phyloP scores from a whole-genome alignment of 92 coral and sea anemone species.

The Ricordea florida region DNA sequence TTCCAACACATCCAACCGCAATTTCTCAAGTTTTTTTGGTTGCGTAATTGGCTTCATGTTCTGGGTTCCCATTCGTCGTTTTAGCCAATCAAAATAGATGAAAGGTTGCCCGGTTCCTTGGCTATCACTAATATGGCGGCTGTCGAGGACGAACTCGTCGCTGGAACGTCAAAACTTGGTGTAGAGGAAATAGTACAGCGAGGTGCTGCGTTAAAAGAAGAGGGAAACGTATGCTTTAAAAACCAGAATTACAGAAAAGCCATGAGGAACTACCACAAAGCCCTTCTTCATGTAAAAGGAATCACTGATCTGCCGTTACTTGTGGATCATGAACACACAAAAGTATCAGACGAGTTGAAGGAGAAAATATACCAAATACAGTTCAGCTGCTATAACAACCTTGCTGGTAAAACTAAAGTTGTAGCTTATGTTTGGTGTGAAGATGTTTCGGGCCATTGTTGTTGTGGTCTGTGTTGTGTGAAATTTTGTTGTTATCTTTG shows the following conservation, averaged over 20 bases:
- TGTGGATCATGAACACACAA: slow-evolving; percentile 15
- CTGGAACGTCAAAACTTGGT: slow-evolving; percentile 40
- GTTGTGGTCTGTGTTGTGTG: background rate
- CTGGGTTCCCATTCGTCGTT: too few relatives aligned
- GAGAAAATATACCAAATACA: slow-evolving; percentile 44
- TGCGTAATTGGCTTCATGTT: too few relatives aligned
- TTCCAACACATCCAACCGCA: too few relatives aligned
- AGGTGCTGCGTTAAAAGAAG: slow-evolving; percentile 63
- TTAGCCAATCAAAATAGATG: too few relatives aligned
- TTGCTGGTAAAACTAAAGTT: slow-evolving; percentile 69
- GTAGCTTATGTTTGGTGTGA: background rate
- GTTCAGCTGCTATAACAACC: slow-evolving; percentile 78
- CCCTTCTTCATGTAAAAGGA: slow-evolving; percentile 82
- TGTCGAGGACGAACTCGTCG: slow-evolving; percentile 19
- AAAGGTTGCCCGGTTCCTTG: background rate
- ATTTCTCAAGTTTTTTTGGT: too few relatives aligned
- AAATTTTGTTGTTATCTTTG: too few relatives aligned
- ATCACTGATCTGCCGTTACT: slow-evolving; percentile 46
- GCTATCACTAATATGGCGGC: slow-evolving; percentile 85
- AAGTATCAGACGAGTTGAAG: slow-evolving; percentile 58
- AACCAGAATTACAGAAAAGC: slow-evolving; percentile 74
- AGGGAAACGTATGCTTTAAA: slow-evolving; percentile 83
- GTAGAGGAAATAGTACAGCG: slow-evolving; percentile 62
- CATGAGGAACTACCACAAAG: slow-evolving; percentile 85
- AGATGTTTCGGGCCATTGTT: background rate